phyloP scores from a whole-genome alignment of 2,113 vertebrate species.

The Myocastor coypus region DNA sequence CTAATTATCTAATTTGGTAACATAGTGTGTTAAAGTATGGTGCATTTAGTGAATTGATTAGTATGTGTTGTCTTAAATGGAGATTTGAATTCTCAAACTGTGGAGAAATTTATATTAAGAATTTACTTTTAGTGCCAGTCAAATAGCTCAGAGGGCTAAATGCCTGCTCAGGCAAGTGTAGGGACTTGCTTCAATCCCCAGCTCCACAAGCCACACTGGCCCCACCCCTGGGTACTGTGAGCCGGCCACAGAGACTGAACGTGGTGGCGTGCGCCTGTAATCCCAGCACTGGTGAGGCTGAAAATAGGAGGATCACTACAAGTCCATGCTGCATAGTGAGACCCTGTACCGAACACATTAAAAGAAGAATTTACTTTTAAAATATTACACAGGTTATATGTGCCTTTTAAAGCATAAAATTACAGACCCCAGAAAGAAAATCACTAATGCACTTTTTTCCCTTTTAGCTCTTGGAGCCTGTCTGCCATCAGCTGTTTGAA shows the following conservation, averaged over 20 bases:
- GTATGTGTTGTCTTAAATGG: background rate
- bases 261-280: no score
- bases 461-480: constrained; percentile 95
- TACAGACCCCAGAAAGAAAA: constrained; percentile 34
- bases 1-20: constrained; percentile 8
- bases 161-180: no score
- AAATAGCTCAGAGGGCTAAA: no score
- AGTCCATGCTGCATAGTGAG: no score
- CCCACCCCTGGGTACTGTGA: no score
- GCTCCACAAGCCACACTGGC: no score
- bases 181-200: no score
- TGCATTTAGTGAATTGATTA: constrained; percentile 26
- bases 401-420: constrained; percentile 17
- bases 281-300: no score
- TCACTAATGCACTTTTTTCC: constrained; percentile 59
- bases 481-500: constrained; percentile 98
- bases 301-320: no score
- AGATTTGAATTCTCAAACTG: constrained; percentile 46
- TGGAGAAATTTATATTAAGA: constrained; percentile 50
- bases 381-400: background rate
- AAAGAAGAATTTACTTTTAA: constrained; percentile 40
- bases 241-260: no score
- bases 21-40: background rate
- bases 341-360: no score
- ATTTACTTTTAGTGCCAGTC: background rate